Evolutionary conservation across 2,888 invertebrate species (phyloP).

Genomic region (Argyra leucocephala): DNA sequence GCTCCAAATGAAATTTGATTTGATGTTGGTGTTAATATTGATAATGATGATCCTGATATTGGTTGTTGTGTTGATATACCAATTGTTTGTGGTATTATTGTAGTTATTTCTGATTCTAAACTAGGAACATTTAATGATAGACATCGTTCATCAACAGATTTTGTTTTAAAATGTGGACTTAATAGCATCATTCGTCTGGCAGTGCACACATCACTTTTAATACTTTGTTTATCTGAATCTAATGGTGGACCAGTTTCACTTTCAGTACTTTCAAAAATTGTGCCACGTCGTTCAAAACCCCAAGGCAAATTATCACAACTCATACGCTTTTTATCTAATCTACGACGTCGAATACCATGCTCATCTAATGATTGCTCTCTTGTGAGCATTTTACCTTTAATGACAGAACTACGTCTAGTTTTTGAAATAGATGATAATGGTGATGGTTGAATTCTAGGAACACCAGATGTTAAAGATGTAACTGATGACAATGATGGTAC

Average conservation of each 20-base stretch:
- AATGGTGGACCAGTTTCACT: constrained; percentile 31
- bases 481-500: background rate
- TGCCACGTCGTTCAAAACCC: constrained; percentile 37
- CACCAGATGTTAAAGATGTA: constrained; percentile 14
- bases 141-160: constrained; percentile 8
- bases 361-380: constrained; percentile 42
- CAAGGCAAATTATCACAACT: constrained; percentile 42
- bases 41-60: constrained; percentile 16
- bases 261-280: constrained; percentile 43
- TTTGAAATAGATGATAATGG: constrained; percentile 17
- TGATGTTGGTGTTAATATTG: constrained; percentile 14
- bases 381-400: constrained; percentile 40
- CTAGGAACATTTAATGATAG: background rate
- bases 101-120: background rate
- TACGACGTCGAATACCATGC: constrained; percentile 46
- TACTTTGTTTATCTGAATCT: constrained; percentile 33
- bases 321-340: constrained; percentile 47
- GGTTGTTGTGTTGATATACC: background rate
- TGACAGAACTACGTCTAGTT: constrained; percentile 19
- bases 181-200: constrained; percentile 11
- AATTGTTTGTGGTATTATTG: background rate
- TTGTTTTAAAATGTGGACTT: background rate
- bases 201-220: constrained; percentile 35
- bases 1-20: background rate
- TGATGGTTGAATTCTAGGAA: constrained; percentile 16